Conservation (phyloP, 1,140 invertebrate species). For the Uloborus diversus region DNA sequence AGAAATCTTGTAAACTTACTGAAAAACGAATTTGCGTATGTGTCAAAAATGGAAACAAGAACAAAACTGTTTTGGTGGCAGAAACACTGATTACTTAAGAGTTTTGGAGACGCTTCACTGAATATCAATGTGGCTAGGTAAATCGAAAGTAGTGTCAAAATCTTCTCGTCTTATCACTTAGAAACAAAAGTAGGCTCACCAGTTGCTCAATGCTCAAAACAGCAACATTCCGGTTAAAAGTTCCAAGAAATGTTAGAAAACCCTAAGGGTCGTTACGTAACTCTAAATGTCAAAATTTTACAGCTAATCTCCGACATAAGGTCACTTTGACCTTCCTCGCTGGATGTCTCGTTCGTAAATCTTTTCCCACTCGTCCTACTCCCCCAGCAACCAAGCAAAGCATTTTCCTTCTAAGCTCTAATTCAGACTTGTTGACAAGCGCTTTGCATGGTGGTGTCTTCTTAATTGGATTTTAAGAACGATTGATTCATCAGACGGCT, state of each 20-base stretch:
- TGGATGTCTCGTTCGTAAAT: neutral
- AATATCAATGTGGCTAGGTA: no score
- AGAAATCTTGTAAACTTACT: no score
- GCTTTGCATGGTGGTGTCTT: neutral
- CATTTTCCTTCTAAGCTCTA: neutral
- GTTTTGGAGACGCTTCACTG: neutral
- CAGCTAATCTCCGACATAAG: constrained; percentile 14
- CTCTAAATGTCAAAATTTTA: neutral
- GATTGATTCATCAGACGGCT: neutral
- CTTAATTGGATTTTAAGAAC: constrained; percentile 8
- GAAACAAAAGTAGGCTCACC: neutral
- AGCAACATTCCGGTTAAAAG: no score
- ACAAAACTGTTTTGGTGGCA: no score
- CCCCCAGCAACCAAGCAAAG: no score
- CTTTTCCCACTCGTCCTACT: no score
- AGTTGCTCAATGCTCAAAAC: neutral
- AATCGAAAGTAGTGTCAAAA: neutral
- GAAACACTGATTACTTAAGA: no score
- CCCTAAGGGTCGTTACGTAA: no score
- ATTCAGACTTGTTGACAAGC: constrained; percentile 1
- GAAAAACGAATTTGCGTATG: no score
- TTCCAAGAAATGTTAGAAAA: no score
- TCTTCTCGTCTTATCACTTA: neutral
- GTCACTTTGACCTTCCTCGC: neutral
- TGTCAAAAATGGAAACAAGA: no score